A percentile compares a stretch with the other conserved stretches of the same genome.
Evolutionary conservation across 2,113 vertebrate genomes (phyloP).

Genomic region (Oenanthe oenanthe): DNA sequence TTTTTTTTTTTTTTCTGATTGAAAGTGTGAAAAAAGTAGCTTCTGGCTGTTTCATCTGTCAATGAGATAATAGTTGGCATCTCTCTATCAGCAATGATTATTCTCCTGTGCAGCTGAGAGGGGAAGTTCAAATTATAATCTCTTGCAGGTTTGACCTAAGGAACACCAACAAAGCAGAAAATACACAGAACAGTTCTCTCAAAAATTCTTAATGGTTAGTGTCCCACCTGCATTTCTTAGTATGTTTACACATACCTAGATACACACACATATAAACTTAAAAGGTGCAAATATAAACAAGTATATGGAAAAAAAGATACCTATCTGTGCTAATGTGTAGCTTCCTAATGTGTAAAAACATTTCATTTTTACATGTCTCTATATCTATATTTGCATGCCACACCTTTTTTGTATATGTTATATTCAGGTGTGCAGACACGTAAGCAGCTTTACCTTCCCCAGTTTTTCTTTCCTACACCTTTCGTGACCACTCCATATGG

Average conservation of each 20-base stretch:
- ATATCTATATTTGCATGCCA: background rate
- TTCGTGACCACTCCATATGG: background rate
- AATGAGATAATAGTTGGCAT: background rate
- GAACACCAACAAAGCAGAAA: background rate
- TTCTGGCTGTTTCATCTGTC: background rate
- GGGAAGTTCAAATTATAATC: constrained; percentile 1
- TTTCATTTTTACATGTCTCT: background rate
- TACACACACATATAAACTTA: background rate
- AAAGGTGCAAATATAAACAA: background rate
- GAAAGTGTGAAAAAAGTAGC: background rate
- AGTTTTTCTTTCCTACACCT: background rate
- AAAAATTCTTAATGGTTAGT: background rate
- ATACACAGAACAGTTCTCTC: background rate
- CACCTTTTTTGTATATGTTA: fast-evolving
- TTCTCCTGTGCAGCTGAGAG: background rate
- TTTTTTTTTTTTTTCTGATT: background rate
- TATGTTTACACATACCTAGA: background rate
- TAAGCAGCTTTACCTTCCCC: background rate
- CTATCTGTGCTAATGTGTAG: background rate
- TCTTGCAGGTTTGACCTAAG: background rate
- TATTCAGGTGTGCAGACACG: background rate
- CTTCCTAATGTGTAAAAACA: background rate
- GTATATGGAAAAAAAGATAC: background rate
- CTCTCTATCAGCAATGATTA: background rate
- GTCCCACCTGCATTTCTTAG: background rate